A percentile compares a stretch with the other conserved stretches of the same genome.
These are phyloP conservation scores for Aphelenchoides avenae DNA, from an alignment of 1,140 invertebrate genomes.

Conservation along the genomic window DNA sequence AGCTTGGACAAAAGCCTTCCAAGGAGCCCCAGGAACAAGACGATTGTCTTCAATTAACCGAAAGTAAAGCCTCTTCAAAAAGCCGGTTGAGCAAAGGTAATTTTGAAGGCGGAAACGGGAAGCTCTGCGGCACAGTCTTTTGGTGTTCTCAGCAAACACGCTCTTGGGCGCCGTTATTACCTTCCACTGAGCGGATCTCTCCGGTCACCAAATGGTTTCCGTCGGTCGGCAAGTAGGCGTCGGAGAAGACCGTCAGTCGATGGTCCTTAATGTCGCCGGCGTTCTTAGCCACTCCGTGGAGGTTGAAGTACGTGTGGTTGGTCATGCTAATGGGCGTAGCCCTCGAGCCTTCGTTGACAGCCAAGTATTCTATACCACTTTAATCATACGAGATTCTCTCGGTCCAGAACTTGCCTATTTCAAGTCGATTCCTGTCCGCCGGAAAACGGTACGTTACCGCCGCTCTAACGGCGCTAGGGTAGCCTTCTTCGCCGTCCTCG, in stretches of 20 bases:
- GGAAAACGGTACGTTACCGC: slow-evolving; percentile 72
- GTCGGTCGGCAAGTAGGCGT: slow-evolving; percentile 73
- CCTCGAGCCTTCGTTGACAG: too few species aligned
- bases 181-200: slow-evolving; percentile 67
- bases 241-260: slow-evolving; percentile 70
- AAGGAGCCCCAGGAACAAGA: too few species aligned
- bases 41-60: too few species aligned
- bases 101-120: too few species aligned
- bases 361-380: too few species aligned
- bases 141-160: neutral
- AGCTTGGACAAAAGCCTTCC: too few species aligned
- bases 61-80: too few species aligned
- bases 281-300: slow-evolving; percentile 72
- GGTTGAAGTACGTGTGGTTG: slow-evolving; percentile 89
- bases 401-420: too few species aligned
- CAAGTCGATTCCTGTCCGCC: too few species aligned
- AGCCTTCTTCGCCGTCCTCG: slow-evolving; percentile 77
- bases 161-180: slow-evolving; percentile 69
- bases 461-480: slow-evolving; percentile 70
- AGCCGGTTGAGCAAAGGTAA: too few species aligned
- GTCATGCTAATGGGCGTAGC: slow-evolving; percentile 81
- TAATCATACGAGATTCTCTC: too few species aligned
- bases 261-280: slow-evolving; percentile 63
- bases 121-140: too few species aligned
- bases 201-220: slow-evolving; percentile 73